Evolutionary conservation across 1,140 invertebrate genomes (phyloP), one percentile per base, ranked within the genome.

Genomic region (Caenorhabditis tropicalis): DNA sequence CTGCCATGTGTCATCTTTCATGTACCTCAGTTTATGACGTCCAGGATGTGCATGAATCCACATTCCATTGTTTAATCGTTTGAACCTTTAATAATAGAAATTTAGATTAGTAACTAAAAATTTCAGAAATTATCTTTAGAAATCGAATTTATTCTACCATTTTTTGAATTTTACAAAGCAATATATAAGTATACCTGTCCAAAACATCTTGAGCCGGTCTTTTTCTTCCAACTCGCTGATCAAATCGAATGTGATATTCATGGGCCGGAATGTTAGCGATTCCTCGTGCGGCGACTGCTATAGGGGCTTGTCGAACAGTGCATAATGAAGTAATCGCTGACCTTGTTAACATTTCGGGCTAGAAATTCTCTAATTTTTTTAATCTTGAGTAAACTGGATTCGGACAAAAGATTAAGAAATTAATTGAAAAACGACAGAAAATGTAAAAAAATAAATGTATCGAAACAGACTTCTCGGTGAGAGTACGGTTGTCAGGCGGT

Each of bases 181-280:
- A 27, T 56, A 60, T 33, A 48, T 4, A 16, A 58, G 10, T 16
- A 15, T 33, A 85, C 84, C 84, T 70, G 65, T 91, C 90, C 10
- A 91, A 65, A 81, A 90, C 91, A 86, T 91, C 90, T 74, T 90
- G 86, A 12, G 83, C 60, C 7, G 90, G 89, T 49, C 90, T 65
- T 83, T 91, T 91, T 10, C 91, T 85, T 36, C 89, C 90, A 29
- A 43, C 85, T 36, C 82, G 83, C 12, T 84, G 88, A 83, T 90
- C 89, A 65, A 91, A 91, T n/a, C 90, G 87, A 81, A 91, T 91
- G 79, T 91, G 90, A 79, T 89, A 80, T 79, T 91, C 90, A 39
- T 85, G 90, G 58, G 90, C 88, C 4, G 89, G 89, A 85, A 90
- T 90, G n/a, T 84, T 81, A 24, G 85, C 84, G 74, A 90, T 87